Percentiles rank a stretch among this genome's conserved stretches.
Evolutionary conservation across 2,888 invertebrate species (phyloP).

Genomic region (Bhutanitis thaidina): DNA sequence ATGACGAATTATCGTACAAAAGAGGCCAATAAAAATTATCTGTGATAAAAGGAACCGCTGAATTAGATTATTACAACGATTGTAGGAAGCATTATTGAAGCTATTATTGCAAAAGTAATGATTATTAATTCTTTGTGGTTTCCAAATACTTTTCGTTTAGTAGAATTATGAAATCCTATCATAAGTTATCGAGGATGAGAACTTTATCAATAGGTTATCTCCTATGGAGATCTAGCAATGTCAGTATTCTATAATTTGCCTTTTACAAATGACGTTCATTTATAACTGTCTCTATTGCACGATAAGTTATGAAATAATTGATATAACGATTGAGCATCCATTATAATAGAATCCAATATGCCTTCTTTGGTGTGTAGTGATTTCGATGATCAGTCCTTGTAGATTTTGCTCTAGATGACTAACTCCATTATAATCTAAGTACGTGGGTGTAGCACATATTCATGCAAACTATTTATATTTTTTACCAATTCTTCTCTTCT

Average conservation of each 20-base stretch:
- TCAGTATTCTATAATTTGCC: neutral
- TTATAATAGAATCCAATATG: neutral
- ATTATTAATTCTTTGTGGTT: neutral
- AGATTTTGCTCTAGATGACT: no score
- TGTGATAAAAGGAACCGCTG: constrained; percentile 15
- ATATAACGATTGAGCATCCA: neutral
- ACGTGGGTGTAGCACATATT: no score
- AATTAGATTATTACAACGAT: neutral
- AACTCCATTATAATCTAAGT: no score
- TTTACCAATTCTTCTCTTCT: no score
- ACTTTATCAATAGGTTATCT: constrained; percentile 1
- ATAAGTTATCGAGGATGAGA: constrained; percentile 1
- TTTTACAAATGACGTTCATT: constrained; percentile 11
- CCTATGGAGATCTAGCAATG: neutral
- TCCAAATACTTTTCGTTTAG: constrained; percentile 3
- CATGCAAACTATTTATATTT: no score
- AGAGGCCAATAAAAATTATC: constrained; percentile 19
- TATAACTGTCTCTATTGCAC: constrained; percentile 5
- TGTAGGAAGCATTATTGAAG: neutral
- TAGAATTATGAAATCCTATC: neutral
- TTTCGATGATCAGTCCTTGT: no score
- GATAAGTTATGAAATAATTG: constrained; percentile 6
- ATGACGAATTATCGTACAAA: neutral
- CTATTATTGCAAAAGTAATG: neutral
- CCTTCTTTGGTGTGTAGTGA: no score